A percentile compares a stretch with the other conserved stretches of the same genome.
Conservation (phyloP, 2,888 invertebrate genomes). For the Agrilus cyanescens region DNA sequence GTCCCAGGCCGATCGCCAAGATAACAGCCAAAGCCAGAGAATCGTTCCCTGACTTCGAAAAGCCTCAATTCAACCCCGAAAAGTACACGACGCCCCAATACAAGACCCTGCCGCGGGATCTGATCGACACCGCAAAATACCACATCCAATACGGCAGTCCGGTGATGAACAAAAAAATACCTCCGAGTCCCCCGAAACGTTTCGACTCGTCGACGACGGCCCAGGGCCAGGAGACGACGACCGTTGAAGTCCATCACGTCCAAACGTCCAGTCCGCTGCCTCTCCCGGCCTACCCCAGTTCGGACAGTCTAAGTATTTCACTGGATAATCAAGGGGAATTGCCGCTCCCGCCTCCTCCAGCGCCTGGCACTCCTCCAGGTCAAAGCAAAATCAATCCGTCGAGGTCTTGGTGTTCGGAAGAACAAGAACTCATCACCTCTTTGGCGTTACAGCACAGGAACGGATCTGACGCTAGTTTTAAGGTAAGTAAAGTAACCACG, state of each 20-base stretch:
- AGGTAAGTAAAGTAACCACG: too few species aligned
- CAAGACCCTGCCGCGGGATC: constrained; percentile 41
- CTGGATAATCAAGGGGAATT: constrained; percentile 42
- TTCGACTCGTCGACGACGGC: constrained; percentile 37
- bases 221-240: constrained; percentile 31
- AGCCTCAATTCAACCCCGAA: constrained; percentile 34
- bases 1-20: constrained; percentile 73
- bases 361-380: constrained; percentile 51
- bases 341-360: constrained; percentile 52
- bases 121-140: constrained; percentile 38
- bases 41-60: constrained; percentile 35
- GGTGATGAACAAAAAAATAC: constrained; percentile 63
- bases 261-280: constrained; percentile 47
- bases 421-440: constrained; percentile 36
- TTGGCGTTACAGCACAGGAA: constrained; percentile 50
- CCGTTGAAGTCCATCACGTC: constrained; percentile 34
- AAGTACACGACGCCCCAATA: constrained; percentile 36
- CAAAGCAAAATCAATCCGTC: constrained; percentile 40
- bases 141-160: constrained; percentile 43
- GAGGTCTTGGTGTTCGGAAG: constrained; percentile 43
- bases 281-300: constrained; percentile 52
- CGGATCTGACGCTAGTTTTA: constrained; percentile 74
- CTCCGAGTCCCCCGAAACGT: constrained; percentile 70
- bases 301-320: constrained; percentile 51
- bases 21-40: constrained; percentile 45